Conservation (phyloP, 2,888 invertebrate species). For the Abrostola triplasia region DNA sequence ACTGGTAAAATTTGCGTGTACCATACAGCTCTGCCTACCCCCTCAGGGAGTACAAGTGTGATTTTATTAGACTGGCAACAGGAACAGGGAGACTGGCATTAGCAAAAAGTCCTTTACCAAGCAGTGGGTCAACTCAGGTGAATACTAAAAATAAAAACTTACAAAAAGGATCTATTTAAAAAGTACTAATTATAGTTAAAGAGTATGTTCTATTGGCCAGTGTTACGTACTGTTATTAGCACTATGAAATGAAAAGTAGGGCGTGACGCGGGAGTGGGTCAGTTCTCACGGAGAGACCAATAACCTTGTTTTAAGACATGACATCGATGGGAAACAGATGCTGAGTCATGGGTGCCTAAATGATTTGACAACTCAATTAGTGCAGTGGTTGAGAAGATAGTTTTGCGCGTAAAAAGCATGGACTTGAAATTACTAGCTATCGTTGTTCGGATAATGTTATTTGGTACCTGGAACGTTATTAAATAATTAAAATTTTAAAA, state of each 20-base stretch:
- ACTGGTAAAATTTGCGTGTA: too few species aligned
- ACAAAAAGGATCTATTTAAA: background rate
- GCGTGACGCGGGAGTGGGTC: constrained; percentile 61
- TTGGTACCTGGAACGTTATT: too few species aligned
- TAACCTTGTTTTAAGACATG: constrained; percentile 58
- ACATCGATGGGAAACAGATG: constrained; percentile 50
- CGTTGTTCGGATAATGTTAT: too few species aligned
- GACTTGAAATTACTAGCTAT: too few species aligned
- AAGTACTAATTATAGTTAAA: constrained; percentile 36
- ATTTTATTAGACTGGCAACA: too few species aligned
- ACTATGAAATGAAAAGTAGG: constrained; percentile 73
- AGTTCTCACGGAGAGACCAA: constrained; percentile 72
- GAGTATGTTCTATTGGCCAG: constrained; percentile 40
- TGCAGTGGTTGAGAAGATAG: background rate
- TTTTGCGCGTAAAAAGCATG: background rate
- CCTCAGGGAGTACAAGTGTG: too few species aligned
- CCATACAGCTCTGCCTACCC: too few species aligned
- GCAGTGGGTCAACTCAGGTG: too few species aligned
- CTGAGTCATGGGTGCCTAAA: constrained; percentile 48
- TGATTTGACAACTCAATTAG: background rate
- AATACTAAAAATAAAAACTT: too few species aligned
- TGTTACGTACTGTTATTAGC: constrained; percentile 69
- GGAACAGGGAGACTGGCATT: too few species aligned
- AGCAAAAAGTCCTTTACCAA: too few species aligned
- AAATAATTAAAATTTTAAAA: too few species aligned